Evolutionary conservation across 1,140 invertebrate genomes (phyloP), one percentile per base, ranked within the genome.

Genomic region (Latrodectus geometricus): DNA sequence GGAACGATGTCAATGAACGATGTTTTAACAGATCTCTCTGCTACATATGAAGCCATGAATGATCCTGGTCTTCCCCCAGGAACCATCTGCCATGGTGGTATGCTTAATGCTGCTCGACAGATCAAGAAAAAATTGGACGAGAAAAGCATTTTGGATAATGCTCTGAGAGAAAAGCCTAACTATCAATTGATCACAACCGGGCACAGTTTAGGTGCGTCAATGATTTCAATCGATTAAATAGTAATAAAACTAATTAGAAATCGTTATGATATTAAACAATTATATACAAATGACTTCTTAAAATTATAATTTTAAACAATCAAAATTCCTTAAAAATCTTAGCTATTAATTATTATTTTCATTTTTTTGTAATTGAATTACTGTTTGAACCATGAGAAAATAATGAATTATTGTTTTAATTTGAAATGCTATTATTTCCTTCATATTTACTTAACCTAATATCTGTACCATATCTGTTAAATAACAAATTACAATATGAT

Each of bases 21-120:
- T 87, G 79, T 89, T 15, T 49, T 87, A 21, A 87, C 85, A 7
- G 85, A 87, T 12, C 20, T 74, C 5, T 35, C 77, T 4, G 85
- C 85, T 4, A 35, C 17, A 4, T 87, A 66, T 21, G 23, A 66
- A 4, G 8, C 52, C 35, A 61, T 87, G 52, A 76, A 80, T n/a
- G 85, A 79, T 9, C 52, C 52, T 7, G 76, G 56, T 4, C 21
- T 17, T 2, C 76, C 76, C 4, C 23, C 52, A 15, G 85, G 77
- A 9, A 9, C 77, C 95, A 91, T 96, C 4, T 96, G 95, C 0
- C 96, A 98, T 91, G 96, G 96, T 93, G 96, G 96, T 3, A 97
- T 98, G 96, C 95, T 97, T 0, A 94, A 95, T 90, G 95, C 96
- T 12, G 96, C 96, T 4, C 94, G 95, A 85, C 97, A 97, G 89